Percentiles rank a stretch among this genome's conserved stretches.
phyloP scores from a whole-genome alignment of 2,888 invertebrate genomes.

The Pollenia amentaria region DNA sequence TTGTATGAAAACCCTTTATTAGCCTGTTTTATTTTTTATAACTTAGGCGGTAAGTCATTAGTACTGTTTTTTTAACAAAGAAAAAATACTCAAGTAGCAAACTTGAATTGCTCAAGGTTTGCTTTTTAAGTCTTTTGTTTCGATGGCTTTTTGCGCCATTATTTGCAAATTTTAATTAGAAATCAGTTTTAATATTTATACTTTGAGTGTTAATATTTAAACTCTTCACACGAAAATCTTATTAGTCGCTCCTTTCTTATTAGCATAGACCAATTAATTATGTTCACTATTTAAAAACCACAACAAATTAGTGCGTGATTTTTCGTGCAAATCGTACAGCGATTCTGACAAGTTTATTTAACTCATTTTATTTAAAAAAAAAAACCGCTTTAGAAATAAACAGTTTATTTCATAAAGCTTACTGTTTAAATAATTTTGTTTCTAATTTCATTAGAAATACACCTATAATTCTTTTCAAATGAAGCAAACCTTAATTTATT shows the following conservation, averaged over 20 bases:
- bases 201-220: too few relatives aligned
- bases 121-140: constrained; percentile 19
- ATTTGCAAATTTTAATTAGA: too few relatives aligned
- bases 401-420: constrained; percentile 39
- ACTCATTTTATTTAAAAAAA: not conserved
- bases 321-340: not conserved
- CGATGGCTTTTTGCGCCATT: not conserved
- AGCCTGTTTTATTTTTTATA: too few relatives aligned
- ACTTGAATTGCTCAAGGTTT: not conserved
- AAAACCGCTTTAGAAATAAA: constrained; percentile 15
- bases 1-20: too few relatives aligned
- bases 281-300: not conserved
- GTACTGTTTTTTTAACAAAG: not conserved
- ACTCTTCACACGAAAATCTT: not conserved
- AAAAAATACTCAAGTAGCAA: constrained; percentile 1
- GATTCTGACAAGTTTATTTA: constrained; percentile 38
- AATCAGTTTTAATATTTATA: too few relatives aligned
- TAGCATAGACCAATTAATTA: constrained; percentile 11
- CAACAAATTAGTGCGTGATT: constrained; percentile 22
- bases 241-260: not conserved
- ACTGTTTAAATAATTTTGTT: constrained; percentile 16
- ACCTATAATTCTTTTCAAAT: constrained; percentile 22
- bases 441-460: constrained; percentile 8
- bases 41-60: too few relatives aligned
- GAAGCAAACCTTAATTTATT: constrained; percentile 48